Evolutionary conservation across 23 tunicate genomes (phyloP).

Genomic region (Clavelina lepadiformis): DNA sequence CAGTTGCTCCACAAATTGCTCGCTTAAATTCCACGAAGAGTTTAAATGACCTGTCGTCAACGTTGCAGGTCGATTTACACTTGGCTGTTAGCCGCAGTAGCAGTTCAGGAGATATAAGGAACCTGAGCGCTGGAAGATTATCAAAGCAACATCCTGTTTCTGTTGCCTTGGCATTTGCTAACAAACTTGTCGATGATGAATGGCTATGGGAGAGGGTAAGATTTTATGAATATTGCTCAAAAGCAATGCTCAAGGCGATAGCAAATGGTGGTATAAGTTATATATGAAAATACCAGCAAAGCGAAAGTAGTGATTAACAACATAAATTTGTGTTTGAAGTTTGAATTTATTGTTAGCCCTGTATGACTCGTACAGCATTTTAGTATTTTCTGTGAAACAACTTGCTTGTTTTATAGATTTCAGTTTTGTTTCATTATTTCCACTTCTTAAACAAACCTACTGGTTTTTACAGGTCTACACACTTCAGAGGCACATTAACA

Average conservation of each 20-base stretch:
- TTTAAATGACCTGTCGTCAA: conserved; percentile 22
- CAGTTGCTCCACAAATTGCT: background rate
- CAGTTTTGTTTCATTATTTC: background rate
- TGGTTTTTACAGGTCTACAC: conserved; percentile 35
- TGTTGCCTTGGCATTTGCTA: conserved; percentile 58
- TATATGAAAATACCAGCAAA: too few species aligned
- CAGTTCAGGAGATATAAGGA: conserved; percentile 34
- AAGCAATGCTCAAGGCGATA: too few species aligned
- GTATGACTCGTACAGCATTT: too few species aligned
- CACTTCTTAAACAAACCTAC: background rate
- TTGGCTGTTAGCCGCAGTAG: conserved; percentile 20
- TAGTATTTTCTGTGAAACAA: too few species aligned
- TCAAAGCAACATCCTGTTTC: conserved; percentile 2
- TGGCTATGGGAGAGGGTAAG: conserved; percentile 91
- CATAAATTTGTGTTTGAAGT: background rate
- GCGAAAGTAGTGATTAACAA: conserved; percentile 1
- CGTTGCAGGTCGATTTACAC: background rate
- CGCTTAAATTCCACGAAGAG: conserved; percentile 22
- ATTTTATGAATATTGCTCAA: background rate
- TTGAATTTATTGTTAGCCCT: background rate
- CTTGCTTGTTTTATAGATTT: background rate
- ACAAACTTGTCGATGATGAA: conserved; percentile 80
- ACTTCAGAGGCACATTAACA: conserved; percentile 54
- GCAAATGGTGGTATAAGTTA: too few species aligned
- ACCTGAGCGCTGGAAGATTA: conserved; percentile 10